Percentiles rank a stretch among this genome's conserved stretches.
Evolutionary conservation across 2,888 invertebrate species (phyloP).

Genomic region (Eupithecia insigniata): DNA sequence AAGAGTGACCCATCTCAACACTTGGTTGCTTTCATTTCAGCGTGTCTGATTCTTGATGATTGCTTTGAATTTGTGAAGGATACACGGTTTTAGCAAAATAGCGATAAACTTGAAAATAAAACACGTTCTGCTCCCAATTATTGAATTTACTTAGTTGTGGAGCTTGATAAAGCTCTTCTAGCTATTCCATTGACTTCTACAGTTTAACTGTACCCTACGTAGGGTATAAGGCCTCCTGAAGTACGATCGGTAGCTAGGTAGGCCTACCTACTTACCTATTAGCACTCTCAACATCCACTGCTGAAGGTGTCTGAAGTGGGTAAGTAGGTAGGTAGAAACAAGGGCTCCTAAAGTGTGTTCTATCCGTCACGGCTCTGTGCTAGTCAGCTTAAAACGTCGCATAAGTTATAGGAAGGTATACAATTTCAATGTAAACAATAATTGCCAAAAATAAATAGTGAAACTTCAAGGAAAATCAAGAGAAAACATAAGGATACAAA

Average conservation of each 20-base stretch:
- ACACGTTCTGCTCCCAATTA: neutral
- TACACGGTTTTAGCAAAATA: neutral
- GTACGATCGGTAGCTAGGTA: too few species aligned
- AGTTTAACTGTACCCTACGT: neutral
- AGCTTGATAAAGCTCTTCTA: neutral
- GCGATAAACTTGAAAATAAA: neutral
- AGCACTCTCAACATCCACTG: too few species aligned
- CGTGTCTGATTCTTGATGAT: neutral
- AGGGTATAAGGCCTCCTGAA: neutral
- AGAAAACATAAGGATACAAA: constrained; percentile 15
- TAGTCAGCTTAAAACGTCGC: neutral
- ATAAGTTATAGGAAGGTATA: neutral
- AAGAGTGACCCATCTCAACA: constrained; percentile 1
- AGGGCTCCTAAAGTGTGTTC: too few species aligned
- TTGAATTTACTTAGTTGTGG: neutral
- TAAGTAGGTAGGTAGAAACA: too few species aligned
- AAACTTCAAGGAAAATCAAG: constrained; percentile 14
- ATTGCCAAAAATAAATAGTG: neutral
- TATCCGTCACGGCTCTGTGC: neutral
- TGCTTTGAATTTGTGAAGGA: neutral
- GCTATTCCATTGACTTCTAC: neutral
- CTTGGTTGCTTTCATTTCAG: neutral
- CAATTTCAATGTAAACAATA: neutral
- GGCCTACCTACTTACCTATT: neutral
- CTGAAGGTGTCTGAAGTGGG: neutral